Evolutionary conservation across 2,113 vertebrate genomes (phyloP).

Genomic region (Balaenoptera acutorostrata): DNA sequence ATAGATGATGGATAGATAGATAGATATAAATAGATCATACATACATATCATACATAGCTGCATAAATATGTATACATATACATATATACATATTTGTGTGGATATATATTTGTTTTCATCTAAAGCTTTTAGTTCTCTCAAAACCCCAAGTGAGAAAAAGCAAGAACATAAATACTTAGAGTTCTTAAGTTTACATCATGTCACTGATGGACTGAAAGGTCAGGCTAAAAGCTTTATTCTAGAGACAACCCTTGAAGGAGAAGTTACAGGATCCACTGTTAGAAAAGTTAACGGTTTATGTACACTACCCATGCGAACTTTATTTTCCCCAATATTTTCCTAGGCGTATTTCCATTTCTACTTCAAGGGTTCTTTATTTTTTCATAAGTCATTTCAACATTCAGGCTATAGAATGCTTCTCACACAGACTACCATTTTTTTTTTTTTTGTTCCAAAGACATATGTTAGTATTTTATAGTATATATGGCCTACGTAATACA

Average conservation of each 20-base stretch:
- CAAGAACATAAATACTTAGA: not conserved
- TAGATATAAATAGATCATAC: not conserved
- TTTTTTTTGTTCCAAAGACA: not conserved
- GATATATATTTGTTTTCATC: not conserved
- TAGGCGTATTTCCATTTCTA: not conserved
- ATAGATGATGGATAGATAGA: not conserved
- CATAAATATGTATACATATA: not conserved
- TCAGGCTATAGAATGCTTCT: not conserved
- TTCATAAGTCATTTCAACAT: not conserved
- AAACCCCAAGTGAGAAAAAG: not conserved
- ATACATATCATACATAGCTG: not conserved
- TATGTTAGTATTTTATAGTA: not conserved
- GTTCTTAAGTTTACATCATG: not conserved
- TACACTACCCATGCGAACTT: not conserved
- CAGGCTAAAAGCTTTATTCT: not conserved
- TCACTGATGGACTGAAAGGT: not conserved
- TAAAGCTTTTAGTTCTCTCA: not conserved
- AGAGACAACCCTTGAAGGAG: not conserved
- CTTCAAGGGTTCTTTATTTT: not conserved
- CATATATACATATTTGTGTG: not conserved
- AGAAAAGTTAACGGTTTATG: not conserved
- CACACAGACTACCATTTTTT: not conserved
- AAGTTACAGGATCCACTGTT: not conserved
- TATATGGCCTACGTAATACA: not conserved
- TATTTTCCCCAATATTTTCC: not conserved